Evolutionary conservation across 2,797 vertebrate species (phyloP), one percentile per base, ranked within the genome.

Genomic region (Macroramphosus scolopax): DNA sequence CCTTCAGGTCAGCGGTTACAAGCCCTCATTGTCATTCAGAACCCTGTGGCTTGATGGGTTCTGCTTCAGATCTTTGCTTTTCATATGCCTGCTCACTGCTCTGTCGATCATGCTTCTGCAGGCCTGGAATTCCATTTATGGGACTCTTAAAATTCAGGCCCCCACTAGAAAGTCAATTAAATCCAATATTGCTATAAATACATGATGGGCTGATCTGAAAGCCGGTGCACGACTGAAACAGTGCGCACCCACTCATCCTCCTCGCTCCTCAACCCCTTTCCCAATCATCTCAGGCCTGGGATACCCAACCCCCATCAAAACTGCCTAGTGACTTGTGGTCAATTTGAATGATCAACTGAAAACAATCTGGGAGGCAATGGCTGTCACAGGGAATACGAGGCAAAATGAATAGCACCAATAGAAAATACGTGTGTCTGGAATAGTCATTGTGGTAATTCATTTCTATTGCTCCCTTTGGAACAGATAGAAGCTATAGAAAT

Each of bases 101-200:
- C n/a, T n/a, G n/a, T n/a, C n/a, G n/a, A n/a, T n/a, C 59, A 42
- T 61, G 61, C 60, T 48, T 47, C 47, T 24, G 56, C 63, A 55
- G 59, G 63, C 47, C 62, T 54, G 8, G 42, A 67, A 66, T 64
- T 63, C 64, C 75, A 66, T 85, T 83, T 66, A 77, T 44, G 43
- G 46, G 29, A 45, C 69, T 74, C 51, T 80, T 81, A 70, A 84
- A 84, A 73, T 68, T 51, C 61, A 55, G 36, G 9, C 40, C 60
- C 56, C 38, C 6, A 57, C 55, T 46, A 33, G 49, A 50, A 73
- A 77, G 8, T 41, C 75, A 82, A 80, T 83, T 84, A 82, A 75
- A 80, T 76, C 64, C 73, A 75, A 72, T 79, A 73, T 69, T 67
- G 51, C 77, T 70, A 55, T 77, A 81, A 82, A 76, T 78, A 82